Base-by-base conservation (phyloP, 2,797 vertebrate genomes). In the Chaenodraco wilsoni region DNA sequence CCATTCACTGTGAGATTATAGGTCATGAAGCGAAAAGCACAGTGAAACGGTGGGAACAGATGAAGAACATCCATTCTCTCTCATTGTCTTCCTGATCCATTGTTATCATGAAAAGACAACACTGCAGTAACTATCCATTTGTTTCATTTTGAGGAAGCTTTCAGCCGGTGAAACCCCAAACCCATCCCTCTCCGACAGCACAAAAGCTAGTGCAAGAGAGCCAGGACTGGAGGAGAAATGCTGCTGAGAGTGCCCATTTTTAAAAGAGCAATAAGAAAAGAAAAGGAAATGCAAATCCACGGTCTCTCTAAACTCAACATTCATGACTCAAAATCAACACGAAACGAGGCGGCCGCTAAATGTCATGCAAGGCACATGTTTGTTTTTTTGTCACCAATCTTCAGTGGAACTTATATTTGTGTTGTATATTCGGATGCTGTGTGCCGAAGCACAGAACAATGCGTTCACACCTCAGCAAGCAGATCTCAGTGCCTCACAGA, bases 361-460 rank as follows among this genome's bases (percentile, higher is more conserved):
- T 83, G 63, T 62, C 52, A 12, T 19, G 57, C 41, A 44, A 40
- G 46, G 45, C 27, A 12, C 52, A 79, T 17, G 76, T 86, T 90
- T 69, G 81, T 73, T 84, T 37, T 37, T 9, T 21, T 21, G 21
- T 7, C 58, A 57, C 43, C 9, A 19, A 50, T 66, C 43, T 59
- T 64, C 16, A 2, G 49, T 50, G 48, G 13, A 59, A 79, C 43
- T 46, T 17, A 11, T 63, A 69, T 83, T 52, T 66, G 9, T 50
- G 76, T 51, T 58, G 52, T 51, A 58, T 40, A 27, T 41, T 65
- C 49, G 49, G 59, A 61, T 21, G 46, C 9, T 12, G 72, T 31
- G 37, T 65, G 52, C 16, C 13, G 14, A 70, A 52, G 3, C 52
- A 41, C 13, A 41, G 49, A 44, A n/a, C 48, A 46, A 21, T 43